Base-by-base conservation (phyloP, 1,140 invertebrate genomes). In the Wiebesia pumilae region DNA sequence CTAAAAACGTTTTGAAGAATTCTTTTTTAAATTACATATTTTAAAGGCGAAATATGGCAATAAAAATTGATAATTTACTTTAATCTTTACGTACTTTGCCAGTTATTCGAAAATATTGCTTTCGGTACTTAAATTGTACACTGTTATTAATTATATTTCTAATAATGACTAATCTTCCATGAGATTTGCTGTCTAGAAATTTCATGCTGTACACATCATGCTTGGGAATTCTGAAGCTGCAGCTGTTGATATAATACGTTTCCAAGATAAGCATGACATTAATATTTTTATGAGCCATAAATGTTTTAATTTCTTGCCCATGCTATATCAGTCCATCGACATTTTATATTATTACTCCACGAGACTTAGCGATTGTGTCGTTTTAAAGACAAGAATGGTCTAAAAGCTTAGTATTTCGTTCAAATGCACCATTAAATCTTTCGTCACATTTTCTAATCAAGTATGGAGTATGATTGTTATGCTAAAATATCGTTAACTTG, bases 181-280 rank as follows among this genome's bases (percentile, higher is more conserved):
- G 71, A 75, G 71, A 75, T 75, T 75, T 75, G 71, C 43, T 75
- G 71, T 19, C 71, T n/a, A 43, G 71, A 75, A 75, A 75, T 43
- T 43, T 75, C 24, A 43, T n/a, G 40, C 43, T 75, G 40, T 43
- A 75, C n/a, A 43, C 19, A 43, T 75, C 38, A 43, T 75, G 71
- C 71, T 43, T 75, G 71, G 71, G 21, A 40, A 75, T 75, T 75
- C 71, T 43, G 43, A 75, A 75, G 71, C 43, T 43, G 40, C 71
- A 75, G 71, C 71, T 75, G 38, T 75, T 75, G 71, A 24, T 38
- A 43, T 75, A 75, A 75, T 75, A 75, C n/a, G 71, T 75, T 75
- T 75, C 71, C 71, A 75, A 75, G 71, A 75, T 75, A 75, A 75
- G 71, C 71, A 75, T 75, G 38, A 75, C 71, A 75, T 75, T 75